A percentile compares a stretch with the other conserved stretches of the same genome.
phyloP scores from a whole-genome alignment of 2,888 invertebrate species.

The Girardia tigrina region DNA sequence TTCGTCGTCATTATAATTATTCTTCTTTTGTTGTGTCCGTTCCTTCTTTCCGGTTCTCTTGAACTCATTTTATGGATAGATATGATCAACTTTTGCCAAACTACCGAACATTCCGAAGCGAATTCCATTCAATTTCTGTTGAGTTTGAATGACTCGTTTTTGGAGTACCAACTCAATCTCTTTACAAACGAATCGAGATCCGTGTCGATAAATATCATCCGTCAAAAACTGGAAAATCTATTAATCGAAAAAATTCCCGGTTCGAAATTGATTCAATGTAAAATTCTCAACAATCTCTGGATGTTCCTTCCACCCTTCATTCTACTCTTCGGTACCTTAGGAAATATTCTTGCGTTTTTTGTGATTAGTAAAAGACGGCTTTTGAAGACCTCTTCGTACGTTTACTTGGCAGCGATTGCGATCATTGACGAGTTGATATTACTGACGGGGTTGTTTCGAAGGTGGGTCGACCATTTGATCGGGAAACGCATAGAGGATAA shows the following conservation, averaged over 20 bases:
- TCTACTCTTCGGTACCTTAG: conserved; percentile 44
- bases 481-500: conserved; percentile 40
- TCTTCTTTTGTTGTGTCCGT: too few relatives aligned
- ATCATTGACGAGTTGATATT: conserved; percentile 44
- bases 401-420: conserved; percentile 44
- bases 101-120: too few relatives aligned
- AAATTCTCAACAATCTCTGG: conserved; percentile 37
- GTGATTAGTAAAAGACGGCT: conserved; percentile 42
- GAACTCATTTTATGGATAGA: too few relatives aligned
- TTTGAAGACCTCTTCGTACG: conserved; percentile 44
- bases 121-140: too few relatives aligned
- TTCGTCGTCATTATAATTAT: too few relatives aligned
- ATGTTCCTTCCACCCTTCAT: conserved; percentile 44
- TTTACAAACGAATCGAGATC: too few relatives aligned
- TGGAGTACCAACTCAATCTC: too few relatives aligned
- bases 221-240: background rate
- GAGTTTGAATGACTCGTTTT: too few relatives aligned
- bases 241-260: conserved; percentile 29
- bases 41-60: too few relatives aligned
- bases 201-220: too few relatives aligned
- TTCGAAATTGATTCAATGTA: background rate
- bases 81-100: too few relatives aligned
- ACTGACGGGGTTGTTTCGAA: conserved; percentile 42
- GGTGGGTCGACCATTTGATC: conserved; percentile 44
- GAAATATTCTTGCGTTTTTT: conserved; percentile 44